Conservation (phyloP, 2,888 invertebrate genomes). For the Rotaria magnacalcarata region DNA sequence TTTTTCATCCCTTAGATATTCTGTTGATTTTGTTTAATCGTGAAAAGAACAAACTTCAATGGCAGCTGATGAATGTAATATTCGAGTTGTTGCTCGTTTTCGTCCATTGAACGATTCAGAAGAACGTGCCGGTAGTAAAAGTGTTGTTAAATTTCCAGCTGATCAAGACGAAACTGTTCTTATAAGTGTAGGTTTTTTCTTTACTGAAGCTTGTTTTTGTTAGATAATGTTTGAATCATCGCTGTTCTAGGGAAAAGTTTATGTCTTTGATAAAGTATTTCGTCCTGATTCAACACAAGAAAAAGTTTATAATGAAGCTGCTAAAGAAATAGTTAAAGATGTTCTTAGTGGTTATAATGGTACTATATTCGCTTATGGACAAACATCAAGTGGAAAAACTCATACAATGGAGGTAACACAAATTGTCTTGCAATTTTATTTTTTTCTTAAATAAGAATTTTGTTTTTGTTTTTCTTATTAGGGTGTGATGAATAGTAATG, state of each 20-base stretch:
- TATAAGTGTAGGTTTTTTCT: constrained; percentile 12
- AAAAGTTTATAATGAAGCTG: constrained; percentile 95
- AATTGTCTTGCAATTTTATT: neutral
- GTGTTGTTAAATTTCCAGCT: constrained; percentile 88
- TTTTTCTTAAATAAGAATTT: neutral
- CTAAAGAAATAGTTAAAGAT: constrained; percentile 93
- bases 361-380: constrained; percentile 98
- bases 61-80: constrained; percentile 51
- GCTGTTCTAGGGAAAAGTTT: constrained; percentile 74
- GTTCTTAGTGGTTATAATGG: constrained; percentile 97
- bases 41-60: neutral
- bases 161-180: constrained; percentile 59
- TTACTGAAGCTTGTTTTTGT: too few species aligned
- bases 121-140: constrained; percentile 90
- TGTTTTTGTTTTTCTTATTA: constrained; percentile 70
- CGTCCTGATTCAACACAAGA: constrained; percentile 98
- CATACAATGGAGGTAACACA: constrained; percentile 91
- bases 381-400: constrained; percentile 98
- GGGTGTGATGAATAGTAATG: constrained; percentile 62
- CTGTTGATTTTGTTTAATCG: neutral
- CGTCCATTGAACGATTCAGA: constrained; percentile 93
- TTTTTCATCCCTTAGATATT: neutral
- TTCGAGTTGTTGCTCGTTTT: constrained; percentile 91
- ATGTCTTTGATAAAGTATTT: constrained; percentile 97
- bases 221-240: too few species aligned